Conservation (phyloP, 64 coral and sea anemone species). For the Anthopleura sola region DNA sequence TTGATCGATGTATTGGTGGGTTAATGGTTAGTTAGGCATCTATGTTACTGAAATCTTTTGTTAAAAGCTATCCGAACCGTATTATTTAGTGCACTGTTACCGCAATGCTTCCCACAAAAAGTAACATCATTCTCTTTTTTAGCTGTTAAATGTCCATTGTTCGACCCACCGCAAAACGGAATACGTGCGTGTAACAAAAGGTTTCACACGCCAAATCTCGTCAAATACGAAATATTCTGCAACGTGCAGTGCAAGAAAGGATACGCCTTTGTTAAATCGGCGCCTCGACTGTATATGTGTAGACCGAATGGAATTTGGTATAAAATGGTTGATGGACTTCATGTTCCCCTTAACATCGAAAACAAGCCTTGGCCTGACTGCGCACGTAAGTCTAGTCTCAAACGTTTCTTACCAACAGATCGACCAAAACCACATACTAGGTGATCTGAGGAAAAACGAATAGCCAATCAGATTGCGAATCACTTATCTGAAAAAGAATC, state of each 20-base stretch:
- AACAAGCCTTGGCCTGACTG: constrained; percentile 88
- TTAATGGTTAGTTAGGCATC: too few relatives aligned
- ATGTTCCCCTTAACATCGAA: constrained; percentile 23
- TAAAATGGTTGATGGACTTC: constrained; percentile 27
- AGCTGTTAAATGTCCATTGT: constrained; percentile 49
- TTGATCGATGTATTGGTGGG: too few relatives aligned
- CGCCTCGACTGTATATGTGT: constrained; percentile 43
- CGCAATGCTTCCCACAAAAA: too few relatives aligned
- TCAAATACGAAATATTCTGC: constrained; percentile 74
- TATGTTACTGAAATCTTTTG: too few relatives aligned
- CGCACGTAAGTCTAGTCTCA: constrained; percentile 49
- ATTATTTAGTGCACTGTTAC: too few relatives aligned
- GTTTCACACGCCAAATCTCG: constrained; percentile 35
- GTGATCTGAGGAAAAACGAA: too few relatives aligned
- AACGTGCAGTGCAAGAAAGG: constrained; percentile 70
- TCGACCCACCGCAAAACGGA: constrained; percentile 66
- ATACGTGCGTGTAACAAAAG: constrained; percentile 73
- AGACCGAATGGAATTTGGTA: constrained; percentile 64
- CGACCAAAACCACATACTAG: too few relatives aligned
- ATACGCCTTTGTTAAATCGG: constrained; percentile 45
- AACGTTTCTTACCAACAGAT: too few relatives aligned
- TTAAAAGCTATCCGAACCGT: too few relatives aligned
- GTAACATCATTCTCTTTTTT: background rate
- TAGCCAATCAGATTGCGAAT: too few relatives aligned
- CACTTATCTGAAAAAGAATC: too few relatives aligned